phyloP scores from a whole-genome alignment of 2,113 vertebrate species.

The Otocyon megalotis region DNA sequence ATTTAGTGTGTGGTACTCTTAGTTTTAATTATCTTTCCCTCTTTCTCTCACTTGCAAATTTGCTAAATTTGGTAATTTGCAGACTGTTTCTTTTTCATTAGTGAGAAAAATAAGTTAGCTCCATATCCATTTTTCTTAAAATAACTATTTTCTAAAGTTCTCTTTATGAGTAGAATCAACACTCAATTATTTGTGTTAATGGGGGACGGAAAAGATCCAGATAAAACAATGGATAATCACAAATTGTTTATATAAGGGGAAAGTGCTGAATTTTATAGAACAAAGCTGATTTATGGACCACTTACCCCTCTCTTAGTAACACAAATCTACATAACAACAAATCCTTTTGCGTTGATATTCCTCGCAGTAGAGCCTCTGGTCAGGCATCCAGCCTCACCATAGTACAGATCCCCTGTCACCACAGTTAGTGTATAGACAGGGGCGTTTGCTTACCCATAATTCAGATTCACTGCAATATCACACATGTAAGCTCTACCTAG shows the following conservation, averaged over 20 bases:
- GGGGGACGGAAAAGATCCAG: not conserved
- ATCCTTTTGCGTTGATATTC: not conserved
- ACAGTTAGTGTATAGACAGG: not conserved
- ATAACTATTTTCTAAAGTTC: constrained; percentile 62
- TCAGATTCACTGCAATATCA: not conserved
- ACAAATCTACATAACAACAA: not conserved
- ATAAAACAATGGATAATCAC: constrained; percentile 31
- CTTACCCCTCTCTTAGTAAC: not conserved
- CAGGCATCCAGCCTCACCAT: accelerated
- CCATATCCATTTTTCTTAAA: constrained; percentile 63
- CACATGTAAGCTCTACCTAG: not conserved
- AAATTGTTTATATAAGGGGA: not conserved
- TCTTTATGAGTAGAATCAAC: constrained; percentile 43
- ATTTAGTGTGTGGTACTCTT: not conserved
- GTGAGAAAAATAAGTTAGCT: constrained; percentile 60
- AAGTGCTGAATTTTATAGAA: constrained; percentile 23
- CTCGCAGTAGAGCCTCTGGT: accelerated
- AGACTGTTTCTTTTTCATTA: constrained; percentile 52
- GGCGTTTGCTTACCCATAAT: not conserved
- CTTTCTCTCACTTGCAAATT: not conserved
- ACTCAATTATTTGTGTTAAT: constrained; percentile 57
- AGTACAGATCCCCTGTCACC: not conserved
- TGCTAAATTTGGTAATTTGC: constrained; percentile 56
- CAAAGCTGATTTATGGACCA: not conserved
- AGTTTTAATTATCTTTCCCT: constrained; percentile 3